Evolutionary conservation across 2,888 invertebrate species (phyloP), one percentile per base, ranked within the genome.

Genomic region (Meiosimyza decipiens): DNA sequence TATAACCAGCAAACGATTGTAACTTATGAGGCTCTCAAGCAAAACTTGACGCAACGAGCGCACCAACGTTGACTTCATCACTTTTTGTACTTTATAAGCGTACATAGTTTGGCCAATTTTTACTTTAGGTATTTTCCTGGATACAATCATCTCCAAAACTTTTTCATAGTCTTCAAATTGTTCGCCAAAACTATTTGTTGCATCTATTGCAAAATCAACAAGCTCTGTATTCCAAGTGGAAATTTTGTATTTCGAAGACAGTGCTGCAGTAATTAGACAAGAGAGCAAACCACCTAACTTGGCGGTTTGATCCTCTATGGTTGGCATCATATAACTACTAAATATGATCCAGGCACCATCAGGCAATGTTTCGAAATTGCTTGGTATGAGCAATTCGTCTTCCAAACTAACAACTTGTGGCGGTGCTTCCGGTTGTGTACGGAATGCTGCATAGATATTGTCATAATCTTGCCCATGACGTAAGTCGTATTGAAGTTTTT

Each of bases 41-140:
- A 88, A 76, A 6, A 88, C 83, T 79, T 89, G 88, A 9, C 90
- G 82, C 82, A 89, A 87, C 81, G 73, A 87, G 82, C 64, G 88
- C 77, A 7, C 88, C 82, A 82, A 85, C 83, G 73, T 86, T 80
- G 63, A 88, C 49, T 78, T 77, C 7, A 80, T 74, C 6, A 85
- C 78, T 60, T 89, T 89, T 70, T 90, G 88, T 0, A 91, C 89
- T 52, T 87, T 84, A 11, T 91, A 86, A 33, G 88, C 84, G 79
- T 88, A 91, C 6, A 88, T 88, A 78, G 88, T 89, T 75, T 88
- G 87, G 49, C 92, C 92, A 73, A 92, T 87, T 52, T 88, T 87
- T 73, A 92, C 89, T 79, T 89, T 90, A 0, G 92, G 92, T 77
- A 92, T 88, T 64, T 90, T 88, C 79, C 91, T 88, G 63, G 89